These are phyloP conservation scores for Sylvietta virens DNA, from an alignment of 2,113 vertebrate species.

Conservation along the genomic window DNA sequence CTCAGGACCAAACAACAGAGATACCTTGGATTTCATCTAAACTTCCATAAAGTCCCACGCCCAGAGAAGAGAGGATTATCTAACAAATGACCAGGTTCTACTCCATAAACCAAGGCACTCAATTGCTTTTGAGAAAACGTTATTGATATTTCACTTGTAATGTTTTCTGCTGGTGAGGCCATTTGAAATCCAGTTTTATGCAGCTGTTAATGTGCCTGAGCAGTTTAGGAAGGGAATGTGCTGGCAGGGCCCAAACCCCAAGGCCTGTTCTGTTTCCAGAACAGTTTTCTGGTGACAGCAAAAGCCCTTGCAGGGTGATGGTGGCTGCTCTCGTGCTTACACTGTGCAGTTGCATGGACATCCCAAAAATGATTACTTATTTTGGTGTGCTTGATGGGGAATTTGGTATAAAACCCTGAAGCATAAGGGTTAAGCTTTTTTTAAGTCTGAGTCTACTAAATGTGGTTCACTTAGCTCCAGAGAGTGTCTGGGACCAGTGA, in stretches of 20 bases:
- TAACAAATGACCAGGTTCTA: not conserved
- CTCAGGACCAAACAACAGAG: not conserved
- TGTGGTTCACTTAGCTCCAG: not conserved
- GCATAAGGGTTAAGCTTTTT: not conserved
- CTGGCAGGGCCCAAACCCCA: not conserved
- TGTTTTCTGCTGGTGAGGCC: not conserved
- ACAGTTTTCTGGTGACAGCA: not conserved
- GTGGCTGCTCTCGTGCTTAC: not conserved
- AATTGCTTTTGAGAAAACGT: not conserved
- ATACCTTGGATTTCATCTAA: not conserved
- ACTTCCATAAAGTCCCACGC: not conserved
- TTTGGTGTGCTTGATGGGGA: not conserved
- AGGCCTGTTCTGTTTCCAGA: not conserved
- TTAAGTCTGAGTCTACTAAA: not conserved
- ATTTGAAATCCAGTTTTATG: not conserved
- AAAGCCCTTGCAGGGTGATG: not conserved
- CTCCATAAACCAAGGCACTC: not conserved
- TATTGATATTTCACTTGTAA: not conserved
- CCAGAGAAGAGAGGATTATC: not conserved
- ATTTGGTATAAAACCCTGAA: not conserved
- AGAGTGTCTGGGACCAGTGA: not conserved
- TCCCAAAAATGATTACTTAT: not conserved
- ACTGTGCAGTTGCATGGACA: not conserved
- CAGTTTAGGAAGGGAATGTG: not conserved
- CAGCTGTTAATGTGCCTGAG: not conserved